A percentile compares a stretch with the other conserved stretches of the same genome.
These are phyloP conservation scores for Pinctada fucata DNA, from an alignment of 2,888 invertebrate species.

Conservation along the genomic window DNA sequence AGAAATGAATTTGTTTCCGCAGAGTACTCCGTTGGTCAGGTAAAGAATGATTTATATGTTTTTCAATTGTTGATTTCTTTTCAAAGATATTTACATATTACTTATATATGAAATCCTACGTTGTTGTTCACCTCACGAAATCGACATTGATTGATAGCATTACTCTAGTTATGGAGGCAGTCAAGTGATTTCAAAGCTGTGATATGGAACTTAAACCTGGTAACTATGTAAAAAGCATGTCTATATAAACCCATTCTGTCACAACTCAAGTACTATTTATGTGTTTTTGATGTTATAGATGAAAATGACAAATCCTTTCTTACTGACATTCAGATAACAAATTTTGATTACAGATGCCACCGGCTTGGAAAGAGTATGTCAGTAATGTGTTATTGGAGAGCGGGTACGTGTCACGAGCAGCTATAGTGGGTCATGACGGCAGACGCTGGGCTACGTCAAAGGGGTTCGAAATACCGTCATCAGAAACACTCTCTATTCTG, in stretches of 20 bases:
- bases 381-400: conserved; percentile 60
- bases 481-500: conserved; percentile 52
- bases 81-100: background rate
- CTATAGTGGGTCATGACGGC: conserved; percentile 58
- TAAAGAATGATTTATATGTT: background rate
- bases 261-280: background rate
- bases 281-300: background rate
- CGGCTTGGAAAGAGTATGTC: conserved; percentile 65
- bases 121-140: background rate
- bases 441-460: conserved; percentile 57
- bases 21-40: background rate
- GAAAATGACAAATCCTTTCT: background rate
- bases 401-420: conserved; percentile 57
- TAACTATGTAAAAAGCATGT: background rate
- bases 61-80: background rate
- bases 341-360: conserved; percentile 45
- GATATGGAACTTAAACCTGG: background rate
- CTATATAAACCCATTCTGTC: background rate
- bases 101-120: background rate
- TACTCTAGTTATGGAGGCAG: too few species aligned
- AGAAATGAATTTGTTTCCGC: background rate
- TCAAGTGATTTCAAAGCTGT: too few species aligned
- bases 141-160: background rate
- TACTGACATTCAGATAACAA: background rate
- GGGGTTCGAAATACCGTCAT: conserved; percentile 49